A percentile compares a stretch with the other conserved stretches of the same genome.
Conservation (phyloP, 2,113 vertebrate species). For the Collichthys lucidus region DNA sequence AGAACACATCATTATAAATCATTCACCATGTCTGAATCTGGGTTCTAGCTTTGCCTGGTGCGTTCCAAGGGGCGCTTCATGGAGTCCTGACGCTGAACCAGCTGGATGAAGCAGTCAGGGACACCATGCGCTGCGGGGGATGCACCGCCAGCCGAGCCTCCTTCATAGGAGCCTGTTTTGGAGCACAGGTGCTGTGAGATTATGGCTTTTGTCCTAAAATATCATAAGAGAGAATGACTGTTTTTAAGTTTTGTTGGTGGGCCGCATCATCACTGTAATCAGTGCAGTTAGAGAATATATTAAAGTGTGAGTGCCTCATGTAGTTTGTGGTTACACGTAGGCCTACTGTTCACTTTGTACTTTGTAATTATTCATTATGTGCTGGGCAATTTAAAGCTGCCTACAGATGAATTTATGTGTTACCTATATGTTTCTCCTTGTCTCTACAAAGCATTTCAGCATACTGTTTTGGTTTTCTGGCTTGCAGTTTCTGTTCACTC, state of each 20-base stretch:
- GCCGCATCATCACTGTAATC: too few relatives aligned
- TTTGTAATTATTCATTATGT: neutral
- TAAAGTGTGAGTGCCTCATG: neutral
- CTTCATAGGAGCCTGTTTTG: slow-evolving; percentile 82
- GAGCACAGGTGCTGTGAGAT: slow-evolving; percentile 74
- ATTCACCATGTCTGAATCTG: neutral
- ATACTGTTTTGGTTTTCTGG: neutral
- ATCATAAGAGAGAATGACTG: neutral
- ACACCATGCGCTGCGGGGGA: slow-evolving; percentile 80
- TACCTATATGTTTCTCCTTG: too few relatives aligned
- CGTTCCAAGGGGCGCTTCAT: slow-evolving; percentile 81
- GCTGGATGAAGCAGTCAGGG: slow-evolving; percentile 77
- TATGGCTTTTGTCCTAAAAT: neutral
- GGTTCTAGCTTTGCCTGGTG: slow-evolving; percentile 76
- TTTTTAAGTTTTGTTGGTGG: neutral
- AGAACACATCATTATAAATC: too few relatives aligned
- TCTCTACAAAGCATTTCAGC: neutral
- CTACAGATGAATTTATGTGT: neutral
- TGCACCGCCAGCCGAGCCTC: slow-evolving; percentile 79
- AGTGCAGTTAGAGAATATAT: too few relatives aligned
- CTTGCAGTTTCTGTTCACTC: neutral
- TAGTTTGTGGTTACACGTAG: neutral
- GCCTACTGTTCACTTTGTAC: neutral
- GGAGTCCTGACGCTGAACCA: slow-evolving; percentile 72
- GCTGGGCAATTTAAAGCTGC: neutral